Conservation (phyloP, 53 echinoderm and acorn worm species). For the Patiria pectinifera region DNA sequence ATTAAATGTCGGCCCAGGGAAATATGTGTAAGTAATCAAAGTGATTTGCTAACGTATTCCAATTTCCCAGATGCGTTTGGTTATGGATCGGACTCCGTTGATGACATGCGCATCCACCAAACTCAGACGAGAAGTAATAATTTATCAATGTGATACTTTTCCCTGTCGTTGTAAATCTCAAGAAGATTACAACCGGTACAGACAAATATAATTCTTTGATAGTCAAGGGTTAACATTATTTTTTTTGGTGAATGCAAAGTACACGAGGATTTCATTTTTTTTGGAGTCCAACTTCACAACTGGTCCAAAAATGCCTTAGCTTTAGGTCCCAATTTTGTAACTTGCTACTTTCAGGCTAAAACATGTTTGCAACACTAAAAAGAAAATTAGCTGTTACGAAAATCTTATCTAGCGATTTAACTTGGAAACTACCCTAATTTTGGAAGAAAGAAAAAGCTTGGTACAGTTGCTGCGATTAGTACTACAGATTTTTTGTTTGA, state of each 20-base stretch:
- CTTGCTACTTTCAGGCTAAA: too few species aligned
- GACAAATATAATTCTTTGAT: background rate
- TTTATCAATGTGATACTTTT: background rate
- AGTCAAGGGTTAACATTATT: background rate
- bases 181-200: background rate
- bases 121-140: background rate
- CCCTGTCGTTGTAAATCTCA: background rate
- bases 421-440: too few species aligned
- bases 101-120: background rate
- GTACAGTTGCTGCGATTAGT: too few species aligned
- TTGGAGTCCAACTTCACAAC: too few species aligned
- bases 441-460: too few species aligned
- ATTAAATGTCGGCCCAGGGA: constrained; percentile 30
- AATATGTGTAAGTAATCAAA: constrained; percentile 51
- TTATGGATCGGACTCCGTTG: background rate
- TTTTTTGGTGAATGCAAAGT: too few species aligned
- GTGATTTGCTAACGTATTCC: constrained; percentile 15
- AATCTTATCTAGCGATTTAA: too few species aligned
- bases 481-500: too few species aligned
- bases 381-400: too few species aligned
- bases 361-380: too few species aligned
- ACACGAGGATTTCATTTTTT: too few species aligned
- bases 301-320: background rate
- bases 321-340: too few species aligned
- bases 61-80: constrained; percentile 25